Percentiles rank a stretch among this genome's conserved stretches.
Conservation (phyloP, 2,797 vertebrate species). For the Microcaecilia unicolor region DNA sequence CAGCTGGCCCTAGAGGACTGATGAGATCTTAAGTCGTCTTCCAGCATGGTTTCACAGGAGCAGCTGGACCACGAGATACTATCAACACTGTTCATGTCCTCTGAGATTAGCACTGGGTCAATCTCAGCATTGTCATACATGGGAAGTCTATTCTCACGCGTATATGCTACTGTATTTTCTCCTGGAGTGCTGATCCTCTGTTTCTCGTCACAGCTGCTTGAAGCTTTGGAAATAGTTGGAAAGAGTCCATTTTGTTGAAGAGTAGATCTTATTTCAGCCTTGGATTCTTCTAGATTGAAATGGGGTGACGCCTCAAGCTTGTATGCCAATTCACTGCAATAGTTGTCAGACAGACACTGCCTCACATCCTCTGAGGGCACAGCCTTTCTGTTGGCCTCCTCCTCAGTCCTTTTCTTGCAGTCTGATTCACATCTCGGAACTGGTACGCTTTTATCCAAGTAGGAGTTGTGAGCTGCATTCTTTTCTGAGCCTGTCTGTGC, state of each 20-base stretch:
- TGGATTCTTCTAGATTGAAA: background rate
- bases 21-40: background rate
- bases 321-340: rapidly evolving
- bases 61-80: background rate
- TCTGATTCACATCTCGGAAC: slow-evolving; percentile 3
- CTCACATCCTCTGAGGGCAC: background rate
- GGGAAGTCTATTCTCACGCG: background rate
- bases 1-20: background rate
- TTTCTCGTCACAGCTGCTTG: slow-evolving; percentile 11
- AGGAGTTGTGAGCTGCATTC: background rate
- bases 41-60: background rate
- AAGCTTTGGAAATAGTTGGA: slow-evolving; percentile 19
- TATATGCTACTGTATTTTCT: background rate
- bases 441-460: background rate
- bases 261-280: slow-evolving; percentile 14
- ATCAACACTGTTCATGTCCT: rapidly evolving
- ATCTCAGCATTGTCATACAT: rapidly evolving
- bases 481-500: background rate
- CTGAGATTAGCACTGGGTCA: rapidly evolving
- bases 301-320: background rate
- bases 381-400: rapidly evolving
- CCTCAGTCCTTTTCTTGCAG: rapidly evolving
- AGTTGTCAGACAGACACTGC: rapidly evolving
- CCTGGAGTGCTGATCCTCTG: background rate
- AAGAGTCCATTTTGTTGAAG: slow-evolving; percentile 13